These are phyloP conservation scores for Xenus cinereus DNA, from an alignment of 2,113 vertebrate species.

Conservation along the genomic window DNA sequence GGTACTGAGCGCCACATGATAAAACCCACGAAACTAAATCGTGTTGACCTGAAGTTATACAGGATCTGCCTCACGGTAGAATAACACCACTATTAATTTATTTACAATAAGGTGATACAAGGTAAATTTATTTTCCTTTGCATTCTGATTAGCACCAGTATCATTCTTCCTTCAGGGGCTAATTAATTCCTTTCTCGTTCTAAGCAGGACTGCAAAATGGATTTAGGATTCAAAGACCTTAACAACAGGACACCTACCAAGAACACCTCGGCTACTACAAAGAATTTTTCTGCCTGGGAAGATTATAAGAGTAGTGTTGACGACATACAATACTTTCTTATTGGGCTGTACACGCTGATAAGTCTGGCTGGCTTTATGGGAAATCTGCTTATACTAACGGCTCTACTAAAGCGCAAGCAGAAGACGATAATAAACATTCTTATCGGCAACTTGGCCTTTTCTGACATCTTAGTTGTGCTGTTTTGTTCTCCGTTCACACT, in stretches of 20 bases:
- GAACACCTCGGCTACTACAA: constrained; percentile 64
- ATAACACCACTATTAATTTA: neutral
- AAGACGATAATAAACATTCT: constrained; percentile 82
- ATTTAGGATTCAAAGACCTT: constrained; percentile 66
- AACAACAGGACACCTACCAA: constrained; percentile 66
- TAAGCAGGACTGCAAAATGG: constrained; percentile 76
- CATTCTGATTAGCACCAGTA: neutral
- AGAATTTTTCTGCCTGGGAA: constrained; percentile 79
- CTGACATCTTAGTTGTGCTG: constrained; percentile 83
- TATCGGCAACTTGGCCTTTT: constrained; percentile 83
- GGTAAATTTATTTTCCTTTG: neutral
- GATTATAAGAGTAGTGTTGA: constrained; percentile 80
- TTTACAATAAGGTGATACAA: neutral
- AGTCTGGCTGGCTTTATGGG: constrained; percentile 82
- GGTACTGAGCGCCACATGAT: neutral
- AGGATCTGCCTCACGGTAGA: neutral
- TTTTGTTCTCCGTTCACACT: constrained; percentile 84
- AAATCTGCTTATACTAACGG: constrained; percentile 78
- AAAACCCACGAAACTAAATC: neutral
- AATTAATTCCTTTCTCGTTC: constrained; percentile 53
- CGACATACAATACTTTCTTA: constrained; percentile 82
- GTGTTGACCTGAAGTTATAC: neutral
- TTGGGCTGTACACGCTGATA: constrained; percentile 82
- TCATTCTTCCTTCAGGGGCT: neutral
- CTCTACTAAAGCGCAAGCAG: constrained; percentile 76